Percentiles rank a stretch among this genome's conserved stretches.
Evolutionary conservation across 2,888 invertebrate species (phyloP).

Genomic region (Acronicta alni): DNA sequence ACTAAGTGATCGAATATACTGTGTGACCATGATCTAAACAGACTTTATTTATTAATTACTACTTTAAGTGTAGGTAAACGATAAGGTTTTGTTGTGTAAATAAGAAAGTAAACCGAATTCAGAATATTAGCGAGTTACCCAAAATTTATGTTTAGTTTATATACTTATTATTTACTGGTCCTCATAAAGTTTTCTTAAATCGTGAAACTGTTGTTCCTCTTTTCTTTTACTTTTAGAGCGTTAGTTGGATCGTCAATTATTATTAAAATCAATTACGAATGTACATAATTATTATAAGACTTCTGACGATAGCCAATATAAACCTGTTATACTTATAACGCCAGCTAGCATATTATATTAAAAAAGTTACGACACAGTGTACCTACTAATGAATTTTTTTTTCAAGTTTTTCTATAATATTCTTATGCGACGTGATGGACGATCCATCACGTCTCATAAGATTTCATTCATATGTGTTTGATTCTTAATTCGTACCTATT

Average conservation of each 20-base stretch:
- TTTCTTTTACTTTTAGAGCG: constrained; percentile 30
- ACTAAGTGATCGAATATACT: constrained; percentile 66
- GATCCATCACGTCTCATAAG: too few species aligned
- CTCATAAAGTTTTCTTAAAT: constrained; percentile 25
- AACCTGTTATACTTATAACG: not conserved
- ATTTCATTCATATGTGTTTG: too few species aligned
- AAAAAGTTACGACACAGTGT: too few species aligned
- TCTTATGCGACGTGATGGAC: too few species aligned
- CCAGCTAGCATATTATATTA: constrained; percentile 4
- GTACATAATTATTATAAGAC: constrained; percentile 26
- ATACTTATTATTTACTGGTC: constrained; percentile 28
- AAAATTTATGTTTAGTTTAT: constrained; percentile 53
- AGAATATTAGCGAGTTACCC: constrained; percentile 65
- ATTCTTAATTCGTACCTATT: too few species aligned
- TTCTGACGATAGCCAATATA: constrained; percentile 12
- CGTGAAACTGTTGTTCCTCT: constrained; percentile 50
- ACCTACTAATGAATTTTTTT: too few species aligned
- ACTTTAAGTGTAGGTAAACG: constrained; percentile 53
- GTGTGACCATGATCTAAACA: constrained; percentile 69
- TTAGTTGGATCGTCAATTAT: constrained; percentile 10
- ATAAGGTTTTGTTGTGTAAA: constrained; percentile 67
- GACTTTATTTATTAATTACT: constrained; percentile 78
- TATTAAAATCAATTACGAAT: constrained; percentile 8
- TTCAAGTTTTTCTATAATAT: too few species aligned
- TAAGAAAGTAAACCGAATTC: constrained; percentile 63